phyloP scores from a whole-genome alignment of 2,888 invertebrate species.

The Drosophila imparisetae region DNA sequence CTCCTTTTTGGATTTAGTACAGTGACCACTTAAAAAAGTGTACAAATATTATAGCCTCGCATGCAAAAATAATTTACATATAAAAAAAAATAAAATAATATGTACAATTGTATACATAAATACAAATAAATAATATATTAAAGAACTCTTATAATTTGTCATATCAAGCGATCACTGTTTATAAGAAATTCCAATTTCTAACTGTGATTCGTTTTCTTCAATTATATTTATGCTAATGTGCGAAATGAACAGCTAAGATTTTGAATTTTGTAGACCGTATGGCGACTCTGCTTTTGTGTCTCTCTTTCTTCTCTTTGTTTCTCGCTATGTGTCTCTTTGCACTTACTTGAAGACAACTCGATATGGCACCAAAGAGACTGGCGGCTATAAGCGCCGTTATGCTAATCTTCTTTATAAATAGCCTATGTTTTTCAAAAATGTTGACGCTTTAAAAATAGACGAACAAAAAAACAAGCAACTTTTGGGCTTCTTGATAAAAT shows the following conservation, averaged over 20 bases:
- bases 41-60: not conserved
- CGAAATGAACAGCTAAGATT: constrained; percentile 23
- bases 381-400: constrained; percentile 10
- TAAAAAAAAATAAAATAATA: not conserved
- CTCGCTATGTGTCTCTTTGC: constrained; percentile 15
- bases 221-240: constrained; percentile 35
- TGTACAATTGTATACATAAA: not conserved
- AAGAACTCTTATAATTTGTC: not conserved
- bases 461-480: not conserved
- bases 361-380: constrained; percentile 6
- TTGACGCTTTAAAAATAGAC: constrained; percentile 8
- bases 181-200: constrained; percentile 28
- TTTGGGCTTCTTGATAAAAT: not conserved
- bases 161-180: constrained; percentile 1
- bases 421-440: constrained; percentile 24
- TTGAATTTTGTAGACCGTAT: constrained; percentile 54
- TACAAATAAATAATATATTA: not conserved
- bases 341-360: not conserved
- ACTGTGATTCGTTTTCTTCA: constrained; percentile 26
- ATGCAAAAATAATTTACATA: not conserved
- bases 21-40: not conserved
- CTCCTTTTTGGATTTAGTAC: not conserved
- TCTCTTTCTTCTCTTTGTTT: constrained; percentile 9
- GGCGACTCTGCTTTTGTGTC: constrained; percentile 52
- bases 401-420: constrained; percentile 53